Base-by-base conservation (phyloP, 2,113 vertebrate genomes). In the Agelaius tricolor region DNA sequence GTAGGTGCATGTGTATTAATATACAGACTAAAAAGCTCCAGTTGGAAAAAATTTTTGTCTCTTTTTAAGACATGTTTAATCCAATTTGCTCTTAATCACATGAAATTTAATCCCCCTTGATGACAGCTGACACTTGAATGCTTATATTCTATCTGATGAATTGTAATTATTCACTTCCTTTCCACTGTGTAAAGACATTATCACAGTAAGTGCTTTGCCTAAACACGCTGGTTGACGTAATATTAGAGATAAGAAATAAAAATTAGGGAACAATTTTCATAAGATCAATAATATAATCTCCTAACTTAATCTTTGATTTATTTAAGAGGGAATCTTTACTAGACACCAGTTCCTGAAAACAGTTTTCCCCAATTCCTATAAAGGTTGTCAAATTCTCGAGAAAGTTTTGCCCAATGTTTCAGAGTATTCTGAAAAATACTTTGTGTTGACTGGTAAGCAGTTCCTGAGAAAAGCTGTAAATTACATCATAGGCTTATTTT, bases 121-220 rank as follows among this genome's bases (percentile, higher is more conserved):
- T 81, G 73, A 61, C 72, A 90, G 17, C 11, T 74, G 79, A 90
- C 91, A 52, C 39, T 74, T 65, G 57, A 86, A 66, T 6, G 2
- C 47, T 67, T 81, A 26, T 59, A 44, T 87, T 86, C 68, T 75
- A 9, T 63, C 35, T 71, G 65, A 63, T 83, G 84, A 22, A 15
- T 61, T 78, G 39, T 49, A 90, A 81, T 91, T 96, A 77, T 90
- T 96, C 37, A 39, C 28, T 84, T 84, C 35, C 47, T 89, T 90
- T 77, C 55, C 85, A 26, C 46, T 44, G 10, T 65, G 28, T 55
- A 46, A 90, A 63, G 54, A 65, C 41, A 31, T 61, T 88, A 81
- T 71, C 75, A 77, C 24, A 52, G 37, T 52, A 72, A 47, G 61
- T 71, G 17, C 55, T 44, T 39, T 73, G 49, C 63, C 67, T 85